These are phyloP conservation scores for Palloptera scutellata DNA, from an alignment of 2,888 invertebrate species.

Conservation along the genomic window DNA sequence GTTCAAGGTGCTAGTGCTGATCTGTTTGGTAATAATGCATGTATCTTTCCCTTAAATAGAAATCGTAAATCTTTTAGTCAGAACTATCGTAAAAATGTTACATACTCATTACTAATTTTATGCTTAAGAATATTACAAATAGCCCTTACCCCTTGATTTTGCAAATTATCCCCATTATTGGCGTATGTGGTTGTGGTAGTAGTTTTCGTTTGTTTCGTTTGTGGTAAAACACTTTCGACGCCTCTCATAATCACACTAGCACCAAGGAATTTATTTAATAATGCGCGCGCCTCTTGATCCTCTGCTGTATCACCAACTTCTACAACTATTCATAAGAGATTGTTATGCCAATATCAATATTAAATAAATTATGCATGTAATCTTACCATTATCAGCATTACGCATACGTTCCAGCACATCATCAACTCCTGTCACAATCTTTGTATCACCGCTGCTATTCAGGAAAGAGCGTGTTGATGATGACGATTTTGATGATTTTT, in stretches of 20 bases:
- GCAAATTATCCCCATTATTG: slow-evolving; percentile 35
- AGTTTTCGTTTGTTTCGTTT: slow-evolving; percentile 46
- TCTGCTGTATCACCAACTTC: slow-evolving; percentile 73
- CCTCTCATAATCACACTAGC: slow-evolving; percentile 82
- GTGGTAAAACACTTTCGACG: slow-evolving; percentile 69
- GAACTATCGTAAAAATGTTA: too few species aligned
- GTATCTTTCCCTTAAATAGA: too few species aligned
- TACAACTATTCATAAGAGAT: slow-evolving; percentile 64
- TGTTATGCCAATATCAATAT: too few species aligned
- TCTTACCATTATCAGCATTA: slow-evolving; percentile 74
- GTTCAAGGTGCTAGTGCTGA: too few species aligned
- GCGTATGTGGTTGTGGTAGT: slow-evolving; percentile 41
- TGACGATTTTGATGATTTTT: slow-evolving; percentile 42
- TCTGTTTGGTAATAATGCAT: too few species aligned
- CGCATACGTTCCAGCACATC: slow-evolving; percentile 82
- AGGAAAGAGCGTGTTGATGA: slow-evolving; percentile 71
- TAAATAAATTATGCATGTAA: background rate
- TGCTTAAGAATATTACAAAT: too few species aligned
- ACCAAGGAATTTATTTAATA: slow-evolving; percentile 84
- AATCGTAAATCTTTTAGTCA: too few species aligned
- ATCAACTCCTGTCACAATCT: slow-evolving; percentile 77
- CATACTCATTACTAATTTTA: too few species aligned
- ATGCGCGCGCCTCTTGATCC: slow-evolving; percentile 76
- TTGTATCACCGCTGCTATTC: slow-evolving; percentile 70
- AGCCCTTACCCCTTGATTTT: slow-evolving; percentile 56